Evolutionary conservation across 1,140 invertebrate species (phyloP).

Genomic region (Sweltsa coloradensis): DNA sequence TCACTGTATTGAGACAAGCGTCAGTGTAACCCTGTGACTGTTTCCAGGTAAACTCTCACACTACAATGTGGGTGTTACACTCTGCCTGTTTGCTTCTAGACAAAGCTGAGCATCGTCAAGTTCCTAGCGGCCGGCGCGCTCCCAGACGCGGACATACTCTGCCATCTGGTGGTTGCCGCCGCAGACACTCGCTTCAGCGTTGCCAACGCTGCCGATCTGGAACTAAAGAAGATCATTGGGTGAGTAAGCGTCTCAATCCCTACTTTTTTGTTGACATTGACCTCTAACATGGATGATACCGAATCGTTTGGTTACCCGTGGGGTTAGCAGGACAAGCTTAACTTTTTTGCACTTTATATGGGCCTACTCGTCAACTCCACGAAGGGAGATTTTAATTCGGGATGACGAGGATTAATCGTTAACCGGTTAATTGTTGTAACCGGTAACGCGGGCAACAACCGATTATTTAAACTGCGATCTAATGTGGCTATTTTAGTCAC

Average conservation of each 20-base stretch:
- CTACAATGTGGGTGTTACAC: not conserved
- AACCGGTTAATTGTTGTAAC: too few species aligned
- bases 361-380: too few species aligned
- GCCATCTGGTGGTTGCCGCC: conserved; percentile 69
- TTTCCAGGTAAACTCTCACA: not conserved
- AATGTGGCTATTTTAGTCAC: too few species aligned
- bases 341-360: too few species aligned
- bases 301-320: not conserved
- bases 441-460: too few species aligned
- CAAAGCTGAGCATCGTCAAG: conserved; percentile 69
- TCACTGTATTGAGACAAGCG: too few species aligned
- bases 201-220: conserved; percentile 62
- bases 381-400: too few species aligned
- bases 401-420: too few species aligned
- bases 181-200: conserved; percentile 76
- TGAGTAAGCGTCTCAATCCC: conserved; percentile 30
- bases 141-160: conserved; percentile 55
- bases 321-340: conserved; percentile 19
- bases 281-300: too few species aligned
- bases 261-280: too few species aligned
- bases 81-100: conserved; percentile 30
- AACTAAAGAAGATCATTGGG: conserved; percentile 58
- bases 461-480: too few species aligned
- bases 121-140: conserved; percentile 69
- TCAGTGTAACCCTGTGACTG: too few species aligned